These are phyloP conservation scores for Calvadosia cruxmelitensis DNA, from an alignment of 30 jellyfish, hydroid and myxozoan genomes.

Conservation along the genomic window DNA sequence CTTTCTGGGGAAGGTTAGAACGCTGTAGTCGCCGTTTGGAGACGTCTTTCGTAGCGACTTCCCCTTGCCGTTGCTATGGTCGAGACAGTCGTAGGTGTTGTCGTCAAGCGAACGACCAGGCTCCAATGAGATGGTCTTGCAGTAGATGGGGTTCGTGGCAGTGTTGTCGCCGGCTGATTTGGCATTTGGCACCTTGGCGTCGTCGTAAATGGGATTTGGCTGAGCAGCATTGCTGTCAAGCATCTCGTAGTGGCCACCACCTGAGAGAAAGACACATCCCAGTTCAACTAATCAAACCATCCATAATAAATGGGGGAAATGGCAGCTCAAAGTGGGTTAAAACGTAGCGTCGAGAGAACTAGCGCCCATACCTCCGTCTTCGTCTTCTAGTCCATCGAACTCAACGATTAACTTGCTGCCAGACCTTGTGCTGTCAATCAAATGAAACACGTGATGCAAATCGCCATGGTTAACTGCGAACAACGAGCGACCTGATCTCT, in stretches of 20 bases:
- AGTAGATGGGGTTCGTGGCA: conserved; percentile 41
- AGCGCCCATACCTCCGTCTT: background rate
- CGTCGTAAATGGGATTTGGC: conserved; percentile 52
- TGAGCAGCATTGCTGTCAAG: conserved; percentile 4
- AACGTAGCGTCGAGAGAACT: background rate
- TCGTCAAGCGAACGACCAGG: conserved; percentile 9
- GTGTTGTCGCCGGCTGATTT: background rate
- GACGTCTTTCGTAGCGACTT: background rate
- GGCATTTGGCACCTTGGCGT: conserved; percentile 4
- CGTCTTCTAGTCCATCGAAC: background rate
- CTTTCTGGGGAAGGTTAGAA: background rate
- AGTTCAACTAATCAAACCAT: background rate
- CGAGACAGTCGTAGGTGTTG: conserved; percentile 26
- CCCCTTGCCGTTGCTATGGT: background rate
- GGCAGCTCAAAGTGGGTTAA: background rate
- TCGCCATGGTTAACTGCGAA: no score
- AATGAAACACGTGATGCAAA: no score
- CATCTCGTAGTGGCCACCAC: background rate
- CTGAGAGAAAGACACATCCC: background rate
- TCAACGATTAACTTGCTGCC: background rate
- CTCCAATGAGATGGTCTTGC: conserved; percentile 25
- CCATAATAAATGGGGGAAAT: background rate
- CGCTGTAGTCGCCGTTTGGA: background rate
- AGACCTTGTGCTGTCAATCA: background rate
- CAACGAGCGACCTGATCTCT: no score